phyloP scores from a whole-genome alignment of 1,140 invertebrate species.

The Maconellicoccus hirsutus region DNA sequence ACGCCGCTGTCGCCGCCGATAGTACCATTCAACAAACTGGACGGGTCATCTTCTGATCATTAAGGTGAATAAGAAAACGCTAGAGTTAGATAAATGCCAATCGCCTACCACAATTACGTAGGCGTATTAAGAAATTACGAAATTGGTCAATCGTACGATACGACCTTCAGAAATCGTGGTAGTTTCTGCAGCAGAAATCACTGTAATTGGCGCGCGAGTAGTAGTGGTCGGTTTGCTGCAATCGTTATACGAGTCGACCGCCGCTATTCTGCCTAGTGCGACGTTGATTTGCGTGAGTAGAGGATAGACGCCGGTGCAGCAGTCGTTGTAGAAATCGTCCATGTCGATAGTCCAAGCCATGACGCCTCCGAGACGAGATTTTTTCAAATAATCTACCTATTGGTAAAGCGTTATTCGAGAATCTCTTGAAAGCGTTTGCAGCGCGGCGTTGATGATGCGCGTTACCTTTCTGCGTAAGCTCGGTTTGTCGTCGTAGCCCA shows the following conservation, averaged over 20 bases:
- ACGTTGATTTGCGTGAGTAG: conserved; percentile 58
- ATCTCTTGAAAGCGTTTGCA: too few species aligned
- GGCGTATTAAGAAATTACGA: too few species aligned
- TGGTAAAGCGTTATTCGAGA: neutral
- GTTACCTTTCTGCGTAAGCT: conserved; percentile 66
- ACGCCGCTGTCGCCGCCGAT: too few species aligned
- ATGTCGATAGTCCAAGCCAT: conserved; percentile 85
- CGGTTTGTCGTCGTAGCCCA: conserved; percentile 71
- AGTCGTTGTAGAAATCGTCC: conserved; percentile 74
- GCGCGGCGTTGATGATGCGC: too few species aligned
- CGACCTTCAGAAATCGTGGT: neutral
- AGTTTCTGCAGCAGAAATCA: too few species aligned
- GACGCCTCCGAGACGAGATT: conserved; percentile 59
- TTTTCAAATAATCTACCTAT: conserved; percentile 44
- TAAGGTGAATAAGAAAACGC: too few species aligned
- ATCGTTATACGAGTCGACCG: neutral
- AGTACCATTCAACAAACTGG: too few species aligned
- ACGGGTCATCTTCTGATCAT: too few species aligned
- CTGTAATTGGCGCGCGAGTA: neutral
- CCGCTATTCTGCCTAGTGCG: conserved; percentile 44
- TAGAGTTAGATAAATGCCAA: too few species aligned
- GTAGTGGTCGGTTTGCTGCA: conserved; percentile 3
- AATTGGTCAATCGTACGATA: too few species aligned
- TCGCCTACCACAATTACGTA: too few species aligned
- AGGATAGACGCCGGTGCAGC: conserved; percentile 63